Evolutionary conservation across 2,888 invertebrate species (phyloP), one percentile per base, ranked within the genome.

Genomic region (Listrodromus nycthemerus): DNA sequence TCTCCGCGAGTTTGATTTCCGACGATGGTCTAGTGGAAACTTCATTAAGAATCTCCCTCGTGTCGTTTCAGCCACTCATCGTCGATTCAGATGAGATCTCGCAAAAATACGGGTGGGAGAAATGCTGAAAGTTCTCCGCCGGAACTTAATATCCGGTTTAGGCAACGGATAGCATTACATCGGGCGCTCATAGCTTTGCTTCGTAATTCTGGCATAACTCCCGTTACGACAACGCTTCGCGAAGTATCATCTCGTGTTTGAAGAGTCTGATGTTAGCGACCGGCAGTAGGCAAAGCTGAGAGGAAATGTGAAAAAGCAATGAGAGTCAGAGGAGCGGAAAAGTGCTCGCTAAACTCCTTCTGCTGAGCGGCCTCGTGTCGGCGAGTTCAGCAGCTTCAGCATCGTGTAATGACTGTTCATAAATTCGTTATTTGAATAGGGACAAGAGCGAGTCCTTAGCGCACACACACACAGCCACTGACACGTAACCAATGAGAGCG

Each of bases 351-450:
- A 45, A 83, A 76, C 76, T 76, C 73, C 27, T 30, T 27, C 61
- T 6, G 61, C 24, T n/a, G n/a, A 30, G 30, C 50, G 27, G 16
- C 16, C 16, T 61, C 16, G 61, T 16, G 27, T 61, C n/a, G 61
- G 27, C 30, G 16, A 10, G 27, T 58, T 66, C 48, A 67, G 66
- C 58, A 58, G 48, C 65, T 71, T 66, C 33, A 50, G 50, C 69
- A 66, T 75, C 80, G 80, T 83, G 73, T 83, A 83, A 80, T 83
- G 83, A 77, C 77, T 70, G 80, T 80, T 83, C 73, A 83, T 83
- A 83, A 80, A 83, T 83, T 77, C 77, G 63, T 83, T 80, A 83
- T 83, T 83, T 65, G 80, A 80, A 77, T 73, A 52, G 37, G 66
- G 41, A 66, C 61, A 71, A 83, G 37, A 41, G 21, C 52, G 75